Percentiles rank a stretch among this genome's conserved stretches.
These are phyloP conservation scores for Drosophila lacertosa DNA, from an alignment of 1,140 invertebrate species.

Conservation along the genomic window DNA sequence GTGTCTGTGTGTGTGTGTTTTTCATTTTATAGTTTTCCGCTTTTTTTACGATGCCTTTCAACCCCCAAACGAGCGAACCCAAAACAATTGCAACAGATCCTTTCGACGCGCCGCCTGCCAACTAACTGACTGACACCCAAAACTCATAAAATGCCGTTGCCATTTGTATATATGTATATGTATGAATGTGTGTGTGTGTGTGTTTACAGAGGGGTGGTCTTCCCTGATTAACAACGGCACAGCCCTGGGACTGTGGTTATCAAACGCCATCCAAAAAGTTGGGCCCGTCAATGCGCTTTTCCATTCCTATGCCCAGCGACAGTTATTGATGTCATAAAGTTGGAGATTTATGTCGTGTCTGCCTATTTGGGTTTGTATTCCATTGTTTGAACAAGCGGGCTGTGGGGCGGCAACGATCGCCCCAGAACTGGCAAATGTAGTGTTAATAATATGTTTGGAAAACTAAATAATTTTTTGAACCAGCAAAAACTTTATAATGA, in stretches of 20 bases:
- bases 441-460: slow-evolving; percentile 59
- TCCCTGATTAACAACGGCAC: slow-evolving; percentile 60
- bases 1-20: slow-evolving; percentile 55
- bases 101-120: slow-evolving; percentile 25
- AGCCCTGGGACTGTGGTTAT: slow-evolving; percentile 69
- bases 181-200: slow-evolving; percentile 16
- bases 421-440: slow-evolving; percentile 53
- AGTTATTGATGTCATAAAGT: slow-evolving; percentile 84
- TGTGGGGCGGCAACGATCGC: slow-evolving; percentile 39
- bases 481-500: background rate
- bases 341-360: slow-evolving; percentile 76
- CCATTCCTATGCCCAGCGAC: slow-evolving; percentile 64
- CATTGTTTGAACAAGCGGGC: slow-evolving; percentile 23
- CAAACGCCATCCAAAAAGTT: slow-evolving; percentile 61
- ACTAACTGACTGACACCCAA: slow-evolving; percentile 62
- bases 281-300: slow-evolving; percentile 51
- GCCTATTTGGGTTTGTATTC: slow-evolving; percentile 58
- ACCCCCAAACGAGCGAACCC: slow-evolving; percentile 59
- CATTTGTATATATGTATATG: slow-evolving; percentile 54
- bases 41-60: slow-evolving; percentile 76
- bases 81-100: slow-evolving; percentile 80
- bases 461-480: slow-evolving; percentile 10
- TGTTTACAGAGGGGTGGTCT: slow-evolving; percentile 27
- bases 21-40: slow-evolving; percentile 81
- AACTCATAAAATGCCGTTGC: slow-evolving; percentile 77